These are phyloP conservation scores for Tenthredo notha DNA, from an alignment of 2,888 invertebrate genomes.

Conservation along the genomic window DNA sequence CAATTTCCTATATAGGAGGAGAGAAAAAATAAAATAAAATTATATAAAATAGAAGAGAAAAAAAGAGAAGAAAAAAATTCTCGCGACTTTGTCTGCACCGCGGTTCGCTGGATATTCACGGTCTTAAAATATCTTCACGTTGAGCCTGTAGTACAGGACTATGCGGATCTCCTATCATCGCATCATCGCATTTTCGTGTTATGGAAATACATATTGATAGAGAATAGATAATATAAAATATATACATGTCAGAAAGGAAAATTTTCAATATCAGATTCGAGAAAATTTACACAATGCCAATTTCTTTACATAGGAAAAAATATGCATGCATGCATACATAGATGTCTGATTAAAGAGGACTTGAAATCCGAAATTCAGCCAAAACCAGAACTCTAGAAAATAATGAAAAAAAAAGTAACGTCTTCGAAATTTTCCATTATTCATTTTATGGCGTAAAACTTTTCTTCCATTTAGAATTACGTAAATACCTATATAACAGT, in stretches of 20 bases:
- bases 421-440: no score
- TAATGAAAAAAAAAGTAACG: no score
- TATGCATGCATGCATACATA: no score
- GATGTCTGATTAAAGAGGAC: neutral
- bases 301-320: no score
- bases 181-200: neutral
- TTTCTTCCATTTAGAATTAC: neutral
- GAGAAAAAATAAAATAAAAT: neutral
- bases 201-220: neutral
- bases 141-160: neutral
- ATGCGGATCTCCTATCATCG: neutral
- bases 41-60: neutral
- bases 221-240: no score
- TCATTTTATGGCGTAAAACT: neutral
- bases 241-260: neutral
- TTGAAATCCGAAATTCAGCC: no score
- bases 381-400: no score
- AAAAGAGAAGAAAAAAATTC: neutral
- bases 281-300: neutral
- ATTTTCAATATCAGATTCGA: neutral
- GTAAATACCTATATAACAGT: neutral
- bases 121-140: neutral
- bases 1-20: neutral
- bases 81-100: neutral
- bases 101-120: neutral